A percentile compares a stretch with the other conserved stretches of the same genome.
Conservation (phyloP, 2,113 vertebrate species). For the Sialia sialis region DNA sequence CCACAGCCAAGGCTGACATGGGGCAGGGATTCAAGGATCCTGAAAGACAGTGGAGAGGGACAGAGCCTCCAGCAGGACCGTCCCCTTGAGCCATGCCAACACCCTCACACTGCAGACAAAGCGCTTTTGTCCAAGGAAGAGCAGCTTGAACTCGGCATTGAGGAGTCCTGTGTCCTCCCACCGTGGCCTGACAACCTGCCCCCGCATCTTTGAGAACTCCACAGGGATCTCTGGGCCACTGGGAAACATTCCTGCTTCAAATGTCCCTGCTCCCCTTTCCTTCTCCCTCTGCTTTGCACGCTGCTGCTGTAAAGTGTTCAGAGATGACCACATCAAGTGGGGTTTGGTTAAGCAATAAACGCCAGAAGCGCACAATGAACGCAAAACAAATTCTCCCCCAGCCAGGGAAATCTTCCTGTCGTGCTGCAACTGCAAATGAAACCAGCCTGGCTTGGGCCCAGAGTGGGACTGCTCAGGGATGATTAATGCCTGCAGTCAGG, state of each 20-base stretch:
- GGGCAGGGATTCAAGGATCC: neutral
- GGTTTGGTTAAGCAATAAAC: constrained; percentile 53
- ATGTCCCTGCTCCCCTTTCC: neutral
- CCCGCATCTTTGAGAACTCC: neutral
- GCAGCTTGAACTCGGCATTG: neutral
- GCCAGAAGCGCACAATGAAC: constrained; percentile 28
- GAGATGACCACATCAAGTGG: constrained; percentile 45
- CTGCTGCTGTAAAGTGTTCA: neutral
- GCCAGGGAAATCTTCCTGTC: constrained; percentile 28
- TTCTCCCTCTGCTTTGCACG: neutral
- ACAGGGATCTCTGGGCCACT: neutral
- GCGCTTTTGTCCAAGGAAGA: neutral
- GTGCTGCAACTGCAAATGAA: constrained; percentile 44
- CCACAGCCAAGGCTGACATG: neutral
- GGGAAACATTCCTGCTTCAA: neutral
- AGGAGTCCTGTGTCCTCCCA: neutral
- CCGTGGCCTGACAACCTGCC: neutral
- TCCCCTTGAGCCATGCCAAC: neutral
- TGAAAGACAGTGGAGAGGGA: neutral
- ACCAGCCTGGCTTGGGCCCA: constrained; percentile 7
- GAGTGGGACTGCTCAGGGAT: neutral
- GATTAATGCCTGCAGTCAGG: constrained; percentile 59
- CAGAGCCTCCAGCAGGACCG: neutral
- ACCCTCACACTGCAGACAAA: neutral
- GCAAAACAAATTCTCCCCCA: constrained; percentile 1